Evolutionary conservation across 2,113 vertebrate genomes (phyloP).

Genomic region (Paedocypris sp.): DNA sequence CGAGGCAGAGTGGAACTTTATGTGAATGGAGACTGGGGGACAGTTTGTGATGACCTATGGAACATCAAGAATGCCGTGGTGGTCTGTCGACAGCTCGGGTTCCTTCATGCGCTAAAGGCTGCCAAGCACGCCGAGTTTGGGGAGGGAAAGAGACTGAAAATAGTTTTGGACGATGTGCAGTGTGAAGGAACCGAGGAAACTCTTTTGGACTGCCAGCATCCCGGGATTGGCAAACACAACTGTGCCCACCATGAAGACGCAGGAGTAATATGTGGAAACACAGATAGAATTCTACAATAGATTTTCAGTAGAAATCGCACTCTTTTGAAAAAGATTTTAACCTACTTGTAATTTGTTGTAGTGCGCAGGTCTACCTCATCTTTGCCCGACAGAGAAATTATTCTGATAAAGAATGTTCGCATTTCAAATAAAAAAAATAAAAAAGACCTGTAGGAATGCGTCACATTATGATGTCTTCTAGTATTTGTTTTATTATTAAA

Average conservation of each 20-base stretch:
- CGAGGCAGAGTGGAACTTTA: constrained; percentile 78
- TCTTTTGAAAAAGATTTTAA: not conserved
- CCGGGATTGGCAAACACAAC: constrained; percentile 67
- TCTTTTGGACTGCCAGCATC: constrained; percentile 73
- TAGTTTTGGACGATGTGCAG: constrained; percentile 79
- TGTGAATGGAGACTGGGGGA: constrained; percentile 71
- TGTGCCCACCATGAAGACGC: constrained; percentile 85
- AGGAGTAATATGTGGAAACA: constrained; percentile 70
- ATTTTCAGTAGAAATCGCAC: too few species aligned
- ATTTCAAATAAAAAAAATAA: too few species aligned
- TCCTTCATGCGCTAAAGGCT: constrained; percentile 59
- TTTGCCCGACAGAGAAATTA: not conserved
- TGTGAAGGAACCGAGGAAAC: constrained; percentile 68
- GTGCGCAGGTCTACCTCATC: constrained; percentile 27
- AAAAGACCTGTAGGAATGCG: too few species aligned
- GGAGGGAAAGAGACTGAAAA: constrained; percentile 62
- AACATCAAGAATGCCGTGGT: constrained; percentile 55
- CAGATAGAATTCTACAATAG: not conserved
- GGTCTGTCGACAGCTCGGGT: constrained; percentile 86
- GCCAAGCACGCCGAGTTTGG: constrained; percentile 76
- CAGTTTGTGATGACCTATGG: constrained; percentile 86
- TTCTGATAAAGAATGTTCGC: too few species aligned
- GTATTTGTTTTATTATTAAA: too few species aligned
- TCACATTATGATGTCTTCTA: too few species aligned
- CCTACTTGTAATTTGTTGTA: not conserved